Evolutionary conservation across 2,888 invertebrate species (phyloP), one percentile per base, ranked within the genome.

Genomic region (Emmelina monodactyla): DNA sequence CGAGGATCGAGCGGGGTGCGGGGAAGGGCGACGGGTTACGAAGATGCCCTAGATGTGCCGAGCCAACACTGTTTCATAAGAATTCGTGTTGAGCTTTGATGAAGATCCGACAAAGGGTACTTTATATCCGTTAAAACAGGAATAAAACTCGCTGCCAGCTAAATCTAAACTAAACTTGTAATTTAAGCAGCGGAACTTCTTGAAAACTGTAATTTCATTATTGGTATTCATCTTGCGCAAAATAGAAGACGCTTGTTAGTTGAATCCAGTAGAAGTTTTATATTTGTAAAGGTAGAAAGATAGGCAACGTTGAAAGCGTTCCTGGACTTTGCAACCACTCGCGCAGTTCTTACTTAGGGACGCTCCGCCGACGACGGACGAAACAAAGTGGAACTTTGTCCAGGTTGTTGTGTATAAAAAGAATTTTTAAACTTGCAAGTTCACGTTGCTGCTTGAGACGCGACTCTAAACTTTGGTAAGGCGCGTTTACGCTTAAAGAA

Each of bases 381-480:
- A 66, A 75, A 71, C 73, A 68, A 67, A 70, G 69, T 65, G 65
- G 63, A 75, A 73, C 68, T 71, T 72, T 64, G 60, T 60, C 62
- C 66, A 68, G 65, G 69, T 70, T 58, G 63, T 51, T 58, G 58
- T 54, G 58, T 53, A 65, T 66, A 72, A 72, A 75, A 75, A 69
- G 65, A 71, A 69, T 70, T 67, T 62, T 69, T 62, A 67, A 62
- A 25, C n/a, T 25, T 25, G 6, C 25, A 4, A 25, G 11, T 11
- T 25, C n/a, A 3, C 25, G 25, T 10, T 25, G 25, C n/a, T n/a
- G 25, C 25, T 25, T 25, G 25, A 25, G 25, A 4, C 3, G 25
- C 25, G 25, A 25, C 3, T 10, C 25, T 25, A 25, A 25, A 25
- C 25, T 25, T 10, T 25, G n/a, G 25, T 10, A 25, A 10, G 11